These are phyloP conservation scores for Auanema sp. DNA, from an alignment of 2,888 invertebrate species.

Conservation along the genomic window DNA sequence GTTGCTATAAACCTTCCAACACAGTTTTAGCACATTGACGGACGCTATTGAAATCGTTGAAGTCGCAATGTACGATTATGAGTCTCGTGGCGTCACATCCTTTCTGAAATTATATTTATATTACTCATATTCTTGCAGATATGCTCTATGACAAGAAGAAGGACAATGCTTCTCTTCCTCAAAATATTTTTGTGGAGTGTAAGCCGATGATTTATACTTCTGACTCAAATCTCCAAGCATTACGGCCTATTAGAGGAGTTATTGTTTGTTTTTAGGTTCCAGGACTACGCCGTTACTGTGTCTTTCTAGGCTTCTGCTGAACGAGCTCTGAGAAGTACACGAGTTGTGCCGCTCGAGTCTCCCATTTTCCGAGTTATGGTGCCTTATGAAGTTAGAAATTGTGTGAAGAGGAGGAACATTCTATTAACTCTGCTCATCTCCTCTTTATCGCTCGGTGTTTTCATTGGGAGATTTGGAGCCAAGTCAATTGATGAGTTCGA, in stretches of 20 bases:
- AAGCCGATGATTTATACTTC: too few relatives aligned
- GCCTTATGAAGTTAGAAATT: neutral
- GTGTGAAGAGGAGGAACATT: neutral
- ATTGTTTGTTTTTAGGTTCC: neutral
- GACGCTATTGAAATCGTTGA: slow-evolving; percentile 53
- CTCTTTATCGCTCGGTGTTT: slow-evolving; percentile 13
- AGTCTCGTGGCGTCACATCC: slow-evolving; percentile 61
- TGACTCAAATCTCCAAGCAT: neutral
- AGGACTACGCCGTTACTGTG: neutral
- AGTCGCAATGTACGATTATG: slow-evolving; percentile 54
- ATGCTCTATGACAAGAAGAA: too few relatives aligned
- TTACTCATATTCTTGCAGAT: too few relatives aligned
- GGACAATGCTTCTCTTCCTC: too few relatives aligned
- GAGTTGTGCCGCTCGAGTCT: slow-evolving; percentile 1
- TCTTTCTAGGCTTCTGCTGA: too few relatives aligned
- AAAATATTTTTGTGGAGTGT: too few relatives aligned
- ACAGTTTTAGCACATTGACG: slow-evolving; percentile 46
- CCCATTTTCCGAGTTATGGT: slow-evolving; percentile 7
- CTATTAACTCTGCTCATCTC: slow-evolving; percentile 8
- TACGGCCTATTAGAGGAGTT: neutral
- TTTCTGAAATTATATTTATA: slow-evolving; percentile 21
- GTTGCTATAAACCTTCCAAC: slow-evolving; percentile 11
- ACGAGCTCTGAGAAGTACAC: too few relatives aligned
- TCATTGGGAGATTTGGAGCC: slow-evolving; percentile 12
- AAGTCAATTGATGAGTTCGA: slow-evolving; percentile 16